Conservation (phyloP, 2,888 invertebrate genomes). For the Camponotus fellah region DNA sequence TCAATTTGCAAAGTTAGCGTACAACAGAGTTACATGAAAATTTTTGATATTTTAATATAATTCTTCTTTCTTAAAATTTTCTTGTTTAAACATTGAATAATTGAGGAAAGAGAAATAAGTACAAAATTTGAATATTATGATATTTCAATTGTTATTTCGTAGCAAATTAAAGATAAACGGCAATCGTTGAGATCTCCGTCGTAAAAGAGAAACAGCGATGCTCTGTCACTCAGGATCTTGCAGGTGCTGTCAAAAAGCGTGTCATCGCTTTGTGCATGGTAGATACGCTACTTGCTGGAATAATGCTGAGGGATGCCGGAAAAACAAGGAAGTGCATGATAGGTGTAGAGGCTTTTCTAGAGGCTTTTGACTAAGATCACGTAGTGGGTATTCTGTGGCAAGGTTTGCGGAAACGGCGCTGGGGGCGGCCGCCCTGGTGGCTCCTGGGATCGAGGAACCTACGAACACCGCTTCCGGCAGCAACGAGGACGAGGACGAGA, state of each 20-base stretch:
- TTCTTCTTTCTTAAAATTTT: background rate
- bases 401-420: slow-evolving; percentile 93
- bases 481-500: slow-evolving; percentile 93
- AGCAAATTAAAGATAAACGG: slow-evolving; percentile 4
- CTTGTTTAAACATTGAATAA: background rate
- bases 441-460: slow-evolving; percentile 92
- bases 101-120: background rate
- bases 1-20: background rate
- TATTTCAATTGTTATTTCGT: slow-evolving; percentile 5
- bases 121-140: slow-evolving; percentile 7
- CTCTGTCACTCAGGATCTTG: slow-evolving; percentile 51
- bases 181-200: background rate
- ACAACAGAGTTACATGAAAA: background rate
- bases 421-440: slow-evolving; percentile 87
- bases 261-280: slow-evolving; percentile 69
- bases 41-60: background rate
- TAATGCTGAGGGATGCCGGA: slow-evolving; percentile 56
- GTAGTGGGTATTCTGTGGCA: slow-evolving; percentile 86
- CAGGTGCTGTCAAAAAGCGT: slow-evolving; percentile 54
- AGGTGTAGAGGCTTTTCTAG: slow-evolving; percentile 82
- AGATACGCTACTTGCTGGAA: slow-evolving; percentile 65
- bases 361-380: slow-evolving; percentile 85
- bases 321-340: slow-evolving; percentile 73
- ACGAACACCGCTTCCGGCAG: slow-evolving; percentile 97
- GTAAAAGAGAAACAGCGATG: slow-evolving; percentile 36